These are phyloP conservation scores for Phymorhynchus buccinoides DNA, from an alignment of 1,140 invertebrate species.

Conservation along the genomic window DNA sequence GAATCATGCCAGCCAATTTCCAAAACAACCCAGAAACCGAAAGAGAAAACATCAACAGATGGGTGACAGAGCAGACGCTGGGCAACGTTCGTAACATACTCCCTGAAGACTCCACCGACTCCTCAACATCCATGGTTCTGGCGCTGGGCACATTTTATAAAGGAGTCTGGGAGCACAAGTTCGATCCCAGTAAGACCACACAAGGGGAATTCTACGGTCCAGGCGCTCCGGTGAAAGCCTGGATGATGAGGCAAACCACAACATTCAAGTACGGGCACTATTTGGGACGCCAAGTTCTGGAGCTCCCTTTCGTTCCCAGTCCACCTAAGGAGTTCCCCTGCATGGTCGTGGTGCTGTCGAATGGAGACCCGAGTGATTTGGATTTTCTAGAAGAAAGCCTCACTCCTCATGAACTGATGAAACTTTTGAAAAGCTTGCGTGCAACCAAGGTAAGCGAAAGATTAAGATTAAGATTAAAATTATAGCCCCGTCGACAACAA, in stretches of 20 bases:
- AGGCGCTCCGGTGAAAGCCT: slow-evolving; percentile 34
- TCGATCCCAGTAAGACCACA: slow-evolving; percentile 77
- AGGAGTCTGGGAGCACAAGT: slow-evolving; percentile 82
- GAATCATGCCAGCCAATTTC: slow-evolving; percentile 29
- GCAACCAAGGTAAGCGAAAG: no score
- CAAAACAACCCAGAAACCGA: slow-evolving; percentile 49
- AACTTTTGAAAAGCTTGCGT: no score
- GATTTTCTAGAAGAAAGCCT: no score
- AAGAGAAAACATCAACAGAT: slow-evolving; percentile 78
- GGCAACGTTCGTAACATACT: slow-evolving; percentile 81
- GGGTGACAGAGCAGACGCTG: slow-evolving; percentile 80
- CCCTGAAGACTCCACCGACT: slow-evolving; percentile 69
- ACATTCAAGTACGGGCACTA: slow-evolving; percentile 78
- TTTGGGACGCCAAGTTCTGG: slow-evolving; percentile 82
- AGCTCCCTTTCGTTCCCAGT: slow-evolving; percentile 84
- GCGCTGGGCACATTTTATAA: slow-evolving; percentile 86
- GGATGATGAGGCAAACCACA: slow-evolving; percentile 80
- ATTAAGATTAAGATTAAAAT: no score
- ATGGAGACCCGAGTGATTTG: no score
- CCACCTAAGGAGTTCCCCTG: no score
- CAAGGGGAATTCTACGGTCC: slow-evolving; percentile 61
- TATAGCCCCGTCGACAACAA: no score
- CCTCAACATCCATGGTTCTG: slow-evolving; percentile 80
- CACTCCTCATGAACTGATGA: slow-evolving; percentile 77
- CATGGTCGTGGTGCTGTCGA: slow-evolving; percentile 82